These are phyloP conservation scores for Xerus rutilus DNA, from an alignment of 2,797 vertebrate genomes.

Conservation along the genomic window DNA sequence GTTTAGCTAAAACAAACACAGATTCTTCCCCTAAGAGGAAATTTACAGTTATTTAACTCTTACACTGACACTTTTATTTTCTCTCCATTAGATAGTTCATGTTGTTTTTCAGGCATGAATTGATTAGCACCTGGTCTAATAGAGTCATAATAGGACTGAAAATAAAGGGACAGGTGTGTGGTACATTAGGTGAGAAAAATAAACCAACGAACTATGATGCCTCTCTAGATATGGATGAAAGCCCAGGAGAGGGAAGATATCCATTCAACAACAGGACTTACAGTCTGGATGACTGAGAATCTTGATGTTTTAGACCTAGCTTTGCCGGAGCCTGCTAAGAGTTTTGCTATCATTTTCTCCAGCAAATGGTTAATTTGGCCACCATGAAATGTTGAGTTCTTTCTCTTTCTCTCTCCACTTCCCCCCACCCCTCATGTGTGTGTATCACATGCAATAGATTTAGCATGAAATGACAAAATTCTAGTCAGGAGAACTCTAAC, in stretches of 20 bases:
- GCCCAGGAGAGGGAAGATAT: background rate
- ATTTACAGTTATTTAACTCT: slow-evolving; percentile 44
- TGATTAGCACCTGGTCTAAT: slow-evolving; percentile 63
- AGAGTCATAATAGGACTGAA: slow-evolving; percentile 5
- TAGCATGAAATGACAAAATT: slow-evolving; percentile 46
- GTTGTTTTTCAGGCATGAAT: slow-evolving; percentile 63
- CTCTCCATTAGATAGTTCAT: slow-evolving; percentile 38
- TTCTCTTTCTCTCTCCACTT: background rate
- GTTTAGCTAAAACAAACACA: slow-evolving; percentile 69
- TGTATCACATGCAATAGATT: background rate
- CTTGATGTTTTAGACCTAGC: background rate
- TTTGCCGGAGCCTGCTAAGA: background rate
- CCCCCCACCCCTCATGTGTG: too few relatives aligned
- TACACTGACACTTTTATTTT: slow-evolving; percentile 65
- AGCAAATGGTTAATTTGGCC: slow-evolving; percentile 34
- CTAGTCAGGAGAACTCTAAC: slow-evolving; percentile 8
- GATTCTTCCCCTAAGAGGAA: slow-evolving; percentile 48
- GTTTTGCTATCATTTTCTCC: background rate
- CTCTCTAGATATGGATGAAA: slow-evolving; percentile 35
- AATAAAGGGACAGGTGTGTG: slow-evolving; percentile 71
- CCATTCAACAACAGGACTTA: background rate
- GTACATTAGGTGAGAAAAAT: slow-evolving; percentile 68
- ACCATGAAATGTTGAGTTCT: background rate
- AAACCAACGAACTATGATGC: slow-evolving; percentile 48
- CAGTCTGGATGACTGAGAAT: background rate